phyloP scores from a whole-genome alignment of 2,888 invertebrate species.

The Teleogryllus oceanicus region DNA sequence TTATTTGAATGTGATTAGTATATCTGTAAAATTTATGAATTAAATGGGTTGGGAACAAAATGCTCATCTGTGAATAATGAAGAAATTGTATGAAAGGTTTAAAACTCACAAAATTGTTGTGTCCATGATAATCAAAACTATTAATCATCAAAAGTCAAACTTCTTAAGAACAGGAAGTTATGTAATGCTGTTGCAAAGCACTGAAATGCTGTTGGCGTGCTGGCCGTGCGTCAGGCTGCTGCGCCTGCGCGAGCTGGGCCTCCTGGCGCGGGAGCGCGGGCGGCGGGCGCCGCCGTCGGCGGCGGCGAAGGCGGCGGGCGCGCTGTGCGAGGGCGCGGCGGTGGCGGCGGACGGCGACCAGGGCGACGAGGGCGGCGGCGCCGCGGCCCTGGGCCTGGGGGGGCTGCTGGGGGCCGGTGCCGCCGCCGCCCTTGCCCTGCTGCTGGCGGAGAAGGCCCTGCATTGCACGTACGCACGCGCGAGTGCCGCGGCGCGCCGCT shows the following conservation, averaged over 20 bases:
- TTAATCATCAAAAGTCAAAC: too few species aligned
- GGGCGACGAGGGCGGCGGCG: neutral
- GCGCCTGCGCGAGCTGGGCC: constrained; percentile 27
- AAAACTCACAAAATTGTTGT: too few species aligned
- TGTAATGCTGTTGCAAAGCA: too few species aligned
- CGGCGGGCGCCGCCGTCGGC: neutral
- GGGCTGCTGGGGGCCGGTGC: constrained; percentile 25
- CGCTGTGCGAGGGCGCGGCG: neutral
- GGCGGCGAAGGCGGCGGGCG: neutral
- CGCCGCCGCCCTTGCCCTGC: neutral
- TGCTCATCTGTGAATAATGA: too few species aligned
- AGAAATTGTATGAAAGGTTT: too few species aligned
- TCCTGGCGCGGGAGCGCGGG: constrained; percentile 25
- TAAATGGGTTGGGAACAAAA: too few species aligned
- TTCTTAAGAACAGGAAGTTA: too few species aligned
- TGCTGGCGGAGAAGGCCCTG: neutral
- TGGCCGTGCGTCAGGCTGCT: neutral
- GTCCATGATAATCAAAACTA: too few species aligned
- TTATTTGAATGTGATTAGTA: too few species aligned
- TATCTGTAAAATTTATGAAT: too few species aligned
- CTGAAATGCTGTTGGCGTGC: too few species aligned
- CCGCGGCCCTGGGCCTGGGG: neutral
- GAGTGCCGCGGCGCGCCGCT: too few species aligned
- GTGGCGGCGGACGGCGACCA: neutral
- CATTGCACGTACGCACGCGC: constrained; percentile 12